Base-by-base conservation (phyloP, 1,140 invertebrate species). In the Augochlora pura region DNA sequence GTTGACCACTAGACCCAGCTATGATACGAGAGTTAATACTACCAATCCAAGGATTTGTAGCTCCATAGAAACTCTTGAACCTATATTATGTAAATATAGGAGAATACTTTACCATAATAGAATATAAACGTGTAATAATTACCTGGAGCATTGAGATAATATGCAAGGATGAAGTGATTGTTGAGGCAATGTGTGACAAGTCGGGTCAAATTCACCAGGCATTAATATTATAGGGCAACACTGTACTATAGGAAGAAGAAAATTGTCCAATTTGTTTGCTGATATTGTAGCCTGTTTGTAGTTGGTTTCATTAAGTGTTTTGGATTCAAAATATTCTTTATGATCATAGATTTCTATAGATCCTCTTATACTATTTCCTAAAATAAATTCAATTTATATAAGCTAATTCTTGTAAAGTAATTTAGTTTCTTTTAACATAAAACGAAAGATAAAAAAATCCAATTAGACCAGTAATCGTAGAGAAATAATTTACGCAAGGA, bases 21-120 rank as follows among this genome's bases (percentile, higher is more conserved):
- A 95, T 77, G 9, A 94, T 66, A 14, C 94, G 92, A 81, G 94
- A 95, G 76, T 94, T 95, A 78, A 97, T 90, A 87, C 94, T 94
- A 93, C 95, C 97, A 84, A 96, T 94, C 93, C 98, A 98, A 0
- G 98, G 98, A 95, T 99, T 99, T 27, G 97, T 95, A 7, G 96
- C 97, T 68, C 95, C 93, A 84, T 97, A 95, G 77, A 99, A 95
- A 62, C 95, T 96, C 74, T 95, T 94, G 80, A 95, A 96, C 75
- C 90, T 90, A 18, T 49, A 59, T 71, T 16, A 74, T 23, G 79
- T 57, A n/a, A 57, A 27, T 42, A 9, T 72, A 10, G 64, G 16
- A 3, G 14, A 23, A 64, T 52, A 73, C 38, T 64, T 21, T 23
- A 16, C 63, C 66, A n/a, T 38, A 3, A 32, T 32, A 65, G 70